These are phyloP conservation scores for Acanthaster planci DNA, from an alignment of 35 echinoderm and acorn worm species.

Conservation along the genomic window DNA sequence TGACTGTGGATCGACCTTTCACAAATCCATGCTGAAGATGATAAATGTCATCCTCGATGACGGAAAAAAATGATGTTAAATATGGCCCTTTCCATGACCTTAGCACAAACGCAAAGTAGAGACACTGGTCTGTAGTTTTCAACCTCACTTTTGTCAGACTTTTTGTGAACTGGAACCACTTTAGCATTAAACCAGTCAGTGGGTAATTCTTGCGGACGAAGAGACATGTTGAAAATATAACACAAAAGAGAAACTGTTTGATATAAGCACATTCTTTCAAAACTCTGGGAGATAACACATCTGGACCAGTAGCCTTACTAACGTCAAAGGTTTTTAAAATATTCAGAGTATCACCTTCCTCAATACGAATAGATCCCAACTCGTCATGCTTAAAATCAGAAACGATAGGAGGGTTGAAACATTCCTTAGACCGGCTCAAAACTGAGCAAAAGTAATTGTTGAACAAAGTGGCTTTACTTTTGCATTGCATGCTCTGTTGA, in stretches of 20 bases:
- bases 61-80: not conserved
- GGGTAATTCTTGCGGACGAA: not conserved
- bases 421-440: not conserved
- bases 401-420: not conserved
- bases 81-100: conserved; percentile 1
- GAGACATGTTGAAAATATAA: not conserved
- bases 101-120: not conserved
- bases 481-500: too few relatives aligned
- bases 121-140: not conserved
- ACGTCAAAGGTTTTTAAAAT: not conserved
- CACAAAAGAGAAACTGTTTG: not conserved
- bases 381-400: not conserved
- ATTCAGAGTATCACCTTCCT: not conserved
- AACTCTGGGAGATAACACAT: not conserved
- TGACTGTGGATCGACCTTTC: not conserved
- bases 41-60: not conserved
- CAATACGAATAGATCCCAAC: not conserved
- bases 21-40: not conserved
- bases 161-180: not conserved
- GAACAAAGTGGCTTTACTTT: not conserved
- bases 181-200: not conserved
- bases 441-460: not conserved
- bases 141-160: not conserved
- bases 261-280: not conserved
- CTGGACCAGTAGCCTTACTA: not conserved